phyloP scores from a whole-genome alignment of 2,797 vertebrate genomes.

The Lindbergichthys nudifrons region DNA sequence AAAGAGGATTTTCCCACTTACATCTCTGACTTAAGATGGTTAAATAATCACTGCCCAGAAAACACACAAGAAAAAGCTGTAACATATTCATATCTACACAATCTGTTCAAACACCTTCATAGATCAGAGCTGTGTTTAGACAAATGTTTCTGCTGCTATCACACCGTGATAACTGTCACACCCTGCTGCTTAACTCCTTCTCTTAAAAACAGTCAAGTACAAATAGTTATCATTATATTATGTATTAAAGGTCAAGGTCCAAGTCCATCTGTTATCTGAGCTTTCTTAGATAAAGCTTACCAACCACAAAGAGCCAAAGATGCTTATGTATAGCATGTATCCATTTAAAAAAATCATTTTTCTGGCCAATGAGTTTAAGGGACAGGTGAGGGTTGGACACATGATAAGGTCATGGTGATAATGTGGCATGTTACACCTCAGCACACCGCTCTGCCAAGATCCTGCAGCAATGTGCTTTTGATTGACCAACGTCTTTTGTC shows the following conservation, averaged over 20 bases:
- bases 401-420: conserved; percentile 30
- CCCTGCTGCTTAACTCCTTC: conserved; percentile 9
- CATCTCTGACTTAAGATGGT: neutral
- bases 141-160: neutral
- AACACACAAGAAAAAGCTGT: neutral
- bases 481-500: conserved; percentile 37
- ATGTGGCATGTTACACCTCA: conserved; percentile 5
- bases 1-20: neutral
- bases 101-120: neutral
- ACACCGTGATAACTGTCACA: neutral
- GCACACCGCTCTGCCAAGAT: conserved; percentile 23
- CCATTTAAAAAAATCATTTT: neutral
- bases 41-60: neutral
- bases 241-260: conserved; percentile 65
- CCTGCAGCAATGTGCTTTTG: conserved; percentile 36
- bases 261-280: conserved; percentile 26
- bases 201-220: neutral
- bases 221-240: conserved; percentile 45
- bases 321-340: neutral
- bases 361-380: conserved; percentile 6
- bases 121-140: conserved; percentile 14
- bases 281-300: conserved; percentile 30
- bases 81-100: neutral
- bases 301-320: neutral
- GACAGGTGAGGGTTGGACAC: neutral